Conservation (phyloP, 2,797 vertebrate species). For the Smutsia gigantea region DNA sequence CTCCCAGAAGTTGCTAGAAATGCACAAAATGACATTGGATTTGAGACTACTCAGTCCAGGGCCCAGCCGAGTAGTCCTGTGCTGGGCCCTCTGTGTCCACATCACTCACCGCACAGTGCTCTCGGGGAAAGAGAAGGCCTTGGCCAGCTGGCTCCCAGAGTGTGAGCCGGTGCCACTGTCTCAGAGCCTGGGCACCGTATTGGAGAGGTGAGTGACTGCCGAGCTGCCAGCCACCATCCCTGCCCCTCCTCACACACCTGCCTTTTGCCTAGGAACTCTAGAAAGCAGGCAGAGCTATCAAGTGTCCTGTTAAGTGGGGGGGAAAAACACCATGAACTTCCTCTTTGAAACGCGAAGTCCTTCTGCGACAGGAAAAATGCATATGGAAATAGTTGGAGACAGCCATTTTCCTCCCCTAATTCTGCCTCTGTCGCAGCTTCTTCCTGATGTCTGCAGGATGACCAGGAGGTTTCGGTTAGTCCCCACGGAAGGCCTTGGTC, state of each 20-base stretch:
- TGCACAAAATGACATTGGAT: neutral
- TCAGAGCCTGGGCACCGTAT: no score
- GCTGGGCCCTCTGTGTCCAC: neutral
- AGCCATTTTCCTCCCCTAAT: rapidly evolving
- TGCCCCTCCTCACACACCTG: neutral
- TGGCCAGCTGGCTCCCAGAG: neutral
- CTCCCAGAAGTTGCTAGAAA: neutral
- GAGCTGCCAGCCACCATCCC: neutral
- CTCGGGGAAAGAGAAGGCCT: neutral
- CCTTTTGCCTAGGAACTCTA: neutral
- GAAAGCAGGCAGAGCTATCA: neutral
- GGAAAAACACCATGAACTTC: neutral
- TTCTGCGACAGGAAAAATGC: neutral
- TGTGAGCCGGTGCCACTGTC: rapidly evolving
- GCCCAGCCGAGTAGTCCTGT: neutral
- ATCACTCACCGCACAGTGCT: neutral
- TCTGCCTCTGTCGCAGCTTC: neutral
- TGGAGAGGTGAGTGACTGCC: neutral
- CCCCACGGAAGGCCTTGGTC: neutral
- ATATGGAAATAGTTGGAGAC: neutral
- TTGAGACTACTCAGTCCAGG: neutral
- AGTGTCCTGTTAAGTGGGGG: neutral
- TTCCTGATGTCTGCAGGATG: neutral
- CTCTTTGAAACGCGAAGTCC: neutral
- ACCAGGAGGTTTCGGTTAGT: neutral